Evolutionary conservation across 2,113 vertebrate species (phyloP).

Genomic region (Malurus alboscapulatus): DNA sequence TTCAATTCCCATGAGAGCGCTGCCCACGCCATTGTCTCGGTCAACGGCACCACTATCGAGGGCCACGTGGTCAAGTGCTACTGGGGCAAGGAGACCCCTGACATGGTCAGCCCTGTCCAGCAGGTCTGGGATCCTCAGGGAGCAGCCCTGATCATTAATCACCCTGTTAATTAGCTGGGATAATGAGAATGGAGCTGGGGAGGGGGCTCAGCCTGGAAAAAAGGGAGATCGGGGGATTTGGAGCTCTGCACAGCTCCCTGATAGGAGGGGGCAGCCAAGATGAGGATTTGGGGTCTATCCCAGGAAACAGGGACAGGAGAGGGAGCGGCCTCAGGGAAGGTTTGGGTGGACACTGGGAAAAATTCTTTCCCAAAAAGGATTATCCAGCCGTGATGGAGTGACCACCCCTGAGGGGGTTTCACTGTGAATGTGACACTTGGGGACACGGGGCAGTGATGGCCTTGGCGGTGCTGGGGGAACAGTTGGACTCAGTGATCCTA

Average conservation of each 20-base stretch:
- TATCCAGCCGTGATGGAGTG: neutral
- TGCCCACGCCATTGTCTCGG: constrained; percentile 95
- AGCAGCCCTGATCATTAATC: neutral
- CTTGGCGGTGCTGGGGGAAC: neutral
- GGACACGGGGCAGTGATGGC: neutral
- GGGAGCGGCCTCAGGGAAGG: neutral
- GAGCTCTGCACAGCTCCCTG: no score
- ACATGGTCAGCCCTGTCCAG: constrained; percentile 89
- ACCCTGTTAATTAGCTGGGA: neutral
- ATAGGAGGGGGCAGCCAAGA: no score
- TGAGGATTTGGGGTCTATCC: neutral
- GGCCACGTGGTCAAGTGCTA: constrained; percentile 96
- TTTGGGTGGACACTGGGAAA: neutral
- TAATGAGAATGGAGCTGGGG: no score
- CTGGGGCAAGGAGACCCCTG: constrained; percentile 96
- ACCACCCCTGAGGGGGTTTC: neutral
- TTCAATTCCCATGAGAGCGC: constrained; percentile 95
- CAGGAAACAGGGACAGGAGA: neutral
- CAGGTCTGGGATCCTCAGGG: constrained; percentile 72
- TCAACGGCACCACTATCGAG: constrained; percentile 93
- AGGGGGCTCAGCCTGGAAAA: neutral
- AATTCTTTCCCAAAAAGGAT: neutral
- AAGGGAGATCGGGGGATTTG: neutral
- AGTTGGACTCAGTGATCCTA: neutral
- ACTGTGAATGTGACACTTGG: neutral